These are phyloP conservation scores for Magallana angulata DNA, from an alignment of 1,140 invertebrate genomes.

Conservation along the genomic window DNA sequence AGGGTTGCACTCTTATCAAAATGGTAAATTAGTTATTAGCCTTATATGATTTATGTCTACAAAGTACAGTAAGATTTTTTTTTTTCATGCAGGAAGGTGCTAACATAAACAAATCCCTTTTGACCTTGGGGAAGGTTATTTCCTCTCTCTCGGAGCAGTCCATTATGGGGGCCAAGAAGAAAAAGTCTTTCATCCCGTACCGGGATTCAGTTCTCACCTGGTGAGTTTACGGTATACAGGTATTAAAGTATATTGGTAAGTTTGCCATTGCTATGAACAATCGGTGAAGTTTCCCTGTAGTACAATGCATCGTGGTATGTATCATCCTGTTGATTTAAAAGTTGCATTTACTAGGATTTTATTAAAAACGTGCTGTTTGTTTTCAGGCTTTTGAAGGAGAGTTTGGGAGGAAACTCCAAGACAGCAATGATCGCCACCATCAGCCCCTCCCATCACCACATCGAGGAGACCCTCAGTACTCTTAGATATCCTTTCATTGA, in stretches of 20 bases:
- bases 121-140: conserved; percentile 92
- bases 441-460: conserved; percentile 61
- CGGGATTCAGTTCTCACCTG: conserved; percentile 94
- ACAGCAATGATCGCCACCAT: conserved; percentile 93
- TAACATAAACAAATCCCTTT: conserved; percentile 87
- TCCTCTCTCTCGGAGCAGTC: conserved; percentile 82
- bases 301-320: no score
- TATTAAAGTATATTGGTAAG: neutral
- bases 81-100: conserved; percentile 85
- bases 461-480: conserved; percentile 7
- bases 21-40: no score
- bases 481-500: conserved; percentile 35
- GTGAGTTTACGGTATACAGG: conserved; percentile 74
- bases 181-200: conserved; percentile 86
- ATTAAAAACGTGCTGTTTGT: neutral
- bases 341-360: no score
- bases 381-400: conserved; percentile 90
- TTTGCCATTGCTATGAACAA: no score
- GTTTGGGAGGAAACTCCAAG: conserved; percentile 95
- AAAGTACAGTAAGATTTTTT: no score
- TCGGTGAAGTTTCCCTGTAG: no score
- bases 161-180: conserved; percentile 57
- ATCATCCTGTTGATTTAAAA: no score
- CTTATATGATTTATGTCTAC: no score
- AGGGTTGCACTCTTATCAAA: neutral